Conservation (phyloP, 37 sponge, comb jelly and placozoan species). For the Mnemiopsis leidyi region DNA sequence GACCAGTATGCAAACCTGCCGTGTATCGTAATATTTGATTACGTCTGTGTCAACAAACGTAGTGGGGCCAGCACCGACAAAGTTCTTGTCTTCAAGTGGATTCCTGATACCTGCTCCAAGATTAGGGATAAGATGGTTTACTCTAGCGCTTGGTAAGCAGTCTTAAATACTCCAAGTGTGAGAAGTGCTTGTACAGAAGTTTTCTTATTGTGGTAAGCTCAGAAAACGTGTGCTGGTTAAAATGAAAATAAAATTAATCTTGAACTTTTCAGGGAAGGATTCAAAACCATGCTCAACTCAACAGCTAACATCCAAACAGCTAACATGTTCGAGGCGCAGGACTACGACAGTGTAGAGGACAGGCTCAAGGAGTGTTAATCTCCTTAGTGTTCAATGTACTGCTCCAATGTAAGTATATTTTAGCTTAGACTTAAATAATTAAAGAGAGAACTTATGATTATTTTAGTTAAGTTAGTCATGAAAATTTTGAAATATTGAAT, state of each 20-base stretch:
- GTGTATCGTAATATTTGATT: background rate
- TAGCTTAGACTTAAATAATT: too few relatives aligned
- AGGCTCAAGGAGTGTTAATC: background rate
- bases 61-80: background rate
- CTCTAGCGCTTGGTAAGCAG: conserved; percentile 15
- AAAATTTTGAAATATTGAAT: too few relatives aligned
- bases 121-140: background rate
- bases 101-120: background rate
- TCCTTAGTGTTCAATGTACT: background rate
- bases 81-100: conserved; percentile 1
- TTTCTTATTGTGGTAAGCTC: too few relatives aligned
- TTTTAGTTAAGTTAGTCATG: too few relatives aligned
- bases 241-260: too few relatives aligned
- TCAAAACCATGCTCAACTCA: background rate
- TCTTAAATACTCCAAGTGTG: too few relatives aligned
- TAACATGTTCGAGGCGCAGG: conserved; percentile 19
- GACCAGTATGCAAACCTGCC: background rate
- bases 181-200: too few relatives aligned
- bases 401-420: background rate
- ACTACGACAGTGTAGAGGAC: background rate
- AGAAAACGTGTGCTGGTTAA: too few relatives aligned
- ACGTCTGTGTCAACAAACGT: background rate
- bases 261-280: background rate
- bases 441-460: too few relatives aligned
- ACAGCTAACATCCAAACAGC: background rate